These are phyloP conservation scores for Orthonevra nobilis DNA, from an alignment of 2,888 invertebrate species.

Conservation along the genomic window DNA sequence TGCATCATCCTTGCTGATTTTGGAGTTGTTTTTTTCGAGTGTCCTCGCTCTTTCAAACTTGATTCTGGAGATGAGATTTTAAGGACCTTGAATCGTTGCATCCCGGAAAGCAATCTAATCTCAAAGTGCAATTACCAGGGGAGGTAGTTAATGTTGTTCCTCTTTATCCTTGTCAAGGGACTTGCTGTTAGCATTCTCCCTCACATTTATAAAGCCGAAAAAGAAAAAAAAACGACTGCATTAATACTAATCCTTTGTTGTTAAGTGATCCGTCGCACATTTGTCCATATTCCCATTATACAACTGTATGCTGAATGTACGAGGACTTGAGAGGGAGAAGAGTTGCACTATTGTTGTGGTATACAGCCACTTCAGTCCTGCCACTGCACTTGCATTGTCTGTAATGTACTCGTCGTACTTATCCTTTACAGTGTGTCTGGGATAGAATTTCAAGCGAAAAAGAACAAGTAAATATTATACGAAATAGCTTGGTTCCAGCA, in stretches of 20 bases:
- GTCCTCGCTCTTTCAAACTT: background rate
- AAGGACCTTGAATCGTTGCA: background rate
- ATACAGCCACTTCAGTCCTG: conserved; percentile 15
- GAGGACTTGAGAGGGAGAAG: conserved; percentile 13
- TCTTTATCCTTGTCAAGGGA: conserved; percentile 3
- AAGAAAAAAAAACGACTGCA: too few relatives aligned
- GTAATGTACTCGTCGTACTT: conserved; percentile 61
- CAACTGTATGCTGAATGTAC: background rate
- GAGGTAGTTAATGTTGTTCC: background rate
- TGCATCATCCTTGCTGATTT: too few relatives aligned
- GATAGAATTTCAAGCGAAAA: conserved; percentile 36
- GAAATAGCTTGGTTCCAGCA: conserved; percentile 13
- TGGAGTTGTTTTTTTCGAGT: conserved; percentile 1
- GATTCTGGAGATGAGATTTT: conserved; percentile 30
- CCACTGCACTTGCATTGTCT: conserved; percentile 37
- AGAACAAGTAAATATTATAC: conserved; percentile 22
- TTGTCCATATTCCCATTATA: conserved; percentile 46
- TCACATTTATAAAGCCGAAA: background rate
- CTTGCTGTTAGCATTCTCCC: background rate
- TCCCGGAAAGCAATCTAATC: conserved; percentile 14
- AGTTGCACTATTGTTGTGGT: conserved; percentile 43
- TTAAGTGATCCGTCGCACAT: conserved; percentile 54
- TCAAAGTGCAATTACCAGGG: conserved; percentile 10
- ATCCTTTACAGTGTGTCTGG: conserved; percentile 53
- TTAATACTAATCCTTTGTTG: conserved; percentile 52